phyloP scores from a whole-genome alignment of 2,888 invertebrate species.

The Sthenelais limicola region DNA sequence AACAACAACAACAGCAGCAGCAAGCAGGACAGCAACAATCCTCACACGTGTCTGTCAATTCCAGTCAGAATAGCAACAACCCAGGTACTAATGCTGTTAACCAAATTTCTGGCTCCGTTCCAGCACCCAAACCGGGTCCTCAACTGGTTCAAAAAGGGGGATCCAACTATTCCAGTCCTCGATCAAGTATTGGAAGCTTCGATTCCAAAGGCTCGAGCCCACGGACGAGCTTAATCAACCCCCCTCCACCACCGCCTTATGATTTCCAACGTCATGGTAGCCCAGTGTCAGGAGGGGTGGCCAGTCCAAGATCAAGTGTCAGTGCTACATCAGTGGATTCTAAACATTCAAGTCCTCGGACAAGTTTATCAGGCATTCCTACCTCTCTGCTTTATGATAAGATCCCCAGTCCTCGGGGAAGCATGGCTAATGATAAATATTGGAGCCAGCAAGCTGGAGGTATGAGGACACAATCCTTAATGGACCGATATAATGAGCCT shows the following conservation, averaged over 20 bases:
- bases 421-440: slow-evolving; percentile 61
- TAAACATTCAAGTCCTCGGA: slow-evolving; percentile 73
- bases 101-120: slow-evolving; percentile 11
- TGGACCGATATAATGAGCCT: slow-evolving; percentile 52
- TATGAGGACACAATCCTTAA: slow-evolving; percentile 39
- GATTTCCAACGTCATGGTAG: slow-evolving; percentile 48
- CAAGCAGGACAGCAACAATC: background rate
- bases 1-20: background rate
- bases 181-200: slow-evolving; percentile 50
- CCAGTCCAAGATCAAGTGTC: slow-evolving; percentile 61
- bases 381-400: slow-evolving; percentile 56
- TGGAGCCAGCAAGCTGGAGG: slow-evolving; percentile 11
- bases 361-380: slow-evolving; percentile 60
- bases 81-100: background rate
- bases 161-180: slow-evolving; percentile 47
- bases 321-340: slow-evolving; percentile 74
- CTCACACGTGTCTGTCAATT: no score
- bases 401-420: slow-evolving; percentile 73
- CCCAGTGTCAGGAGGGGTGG: slow-evolving; percentile 45
- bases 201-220: slow-evolving; percentile 52
- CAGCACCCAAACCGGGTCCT: slow-evolving; percentile 36
- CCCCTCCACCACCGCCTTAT: slow-evolving; percentile 47
- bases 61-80: background rate
- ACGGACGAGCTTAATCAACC: slow-evolving; percentile 43
- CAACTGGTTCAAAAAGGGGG: slow-evolving; percentile 38